Conservation (phyloP, 2,797 vertebrate species). For the Anolis apletophallus region DNA sequence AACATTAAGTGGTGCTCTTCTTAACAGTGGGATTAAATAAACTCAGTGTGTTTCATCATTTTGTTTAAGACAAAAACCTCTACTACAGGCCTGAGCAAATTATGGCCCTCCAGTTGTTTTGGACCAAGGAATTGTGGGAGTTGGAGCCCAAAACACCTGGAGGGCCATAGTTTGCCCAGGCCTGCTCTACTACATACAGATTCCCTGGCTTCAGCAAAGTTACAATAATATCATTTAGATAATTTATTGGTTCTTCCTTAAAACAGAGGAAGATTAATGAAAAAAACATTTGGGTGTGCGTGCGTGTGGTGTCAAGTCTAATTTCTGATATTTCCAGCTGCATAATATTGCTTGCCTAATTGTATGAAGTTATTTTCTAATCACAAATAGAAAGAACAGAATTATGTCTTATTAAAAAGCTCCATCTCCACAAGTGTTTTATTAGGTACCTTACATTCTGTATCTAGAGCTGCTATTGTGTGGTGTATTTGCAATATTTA, state of each 20-base stretch:
- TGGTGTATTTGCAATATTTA: slow-evolving; percentile 9
- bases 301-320: slow-evolving; percentile 11
- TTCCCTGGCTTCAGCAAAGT: slow-evolving; percentile 30
- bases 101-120: too few species aligned
- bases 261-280: slow-evolving; percentile 6
- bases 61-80: not conserved
- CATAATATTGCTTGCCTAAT: slow-evolving; percentile 32
- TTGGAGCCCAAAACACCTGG: too few species aligned
- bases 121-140: too few species aligned
- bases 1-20: slow-evolving; percentile 37
- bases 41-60: slow-evolving; percentile 32
- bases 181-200: too few species aligned
- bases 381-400: slow-evolving; percentile 24
- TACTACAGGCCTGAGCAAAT: too few species aligned
- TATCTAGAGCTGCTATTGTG: slow-evolving; percentile 34
- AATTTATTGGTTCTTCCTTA: not conserved
- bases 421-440: slow-evolving; percentile 43
- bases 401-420: slow-evolving; percentile 25
- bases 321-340: slow-evolving; percentile 31
- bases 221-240: slow-evolving; percentile 19
- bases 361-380: slow-evolving; percentile 23
- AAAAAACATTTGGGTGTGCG: not conserved
- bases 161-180: too few species aligned
- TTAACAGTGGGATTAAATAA: slow-evolving; percentile 52
- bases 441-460: slow-evolving; percentile 25